Evolutionary conservation across 2,113 vertebrate genomes (phyloP).

Genomic region (Taurulus bubalis): DNA sequence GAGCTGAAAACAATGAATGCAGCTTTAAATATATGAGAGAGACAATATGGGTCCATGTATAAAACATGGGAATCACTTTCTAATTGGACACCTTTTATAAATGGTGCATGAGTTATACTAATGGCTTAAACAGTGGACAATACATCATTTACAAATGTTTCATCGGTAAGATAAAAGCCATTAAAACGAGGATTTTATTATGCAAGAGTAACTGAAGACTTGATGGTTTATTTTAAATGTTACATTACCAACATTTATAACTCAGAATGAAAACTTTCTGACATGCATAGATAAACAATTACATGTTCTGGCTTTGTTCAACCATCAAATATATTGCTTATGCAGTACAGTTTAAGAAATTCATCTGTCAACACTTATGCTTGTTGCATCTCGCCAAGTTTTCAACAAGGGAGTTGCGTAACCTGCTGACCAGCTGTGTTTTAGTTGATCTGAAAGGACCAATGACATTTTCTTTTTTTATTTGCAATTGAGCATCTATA

Average conservation of each 20-base stretch:
- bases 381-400: conserved; percentile 51
- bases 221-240: neutral
- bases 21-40: too few species aligned
- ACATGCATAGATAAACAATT: conserved; percentile 41
- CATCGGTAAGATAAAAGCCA: neutral
- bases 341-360: conserved; percentile 16
- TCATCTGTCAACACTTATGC: conserved; percentile 38
- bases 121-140: neutral
- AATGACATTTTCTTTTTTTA: neutral
- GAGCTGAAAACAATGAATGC: neutral
- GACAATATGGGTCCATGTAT: neutral
- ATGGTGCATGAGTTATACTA: neutral
- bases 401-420: conserved; percentile 45
- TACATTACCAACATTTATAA: conserved; percentile 30
- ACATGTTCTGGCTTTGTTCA: conserved; percentile 31
- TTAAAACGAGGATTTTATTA: neutral
- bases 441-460: neutral
- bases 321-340: conserved; percentile 40
- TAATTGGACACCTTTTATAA: neutral
- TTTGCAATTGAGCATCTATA: too few species aligned
- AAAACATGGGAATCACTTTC: neutral
- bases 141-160: neutral
- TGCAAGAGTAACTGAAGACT: neutral
- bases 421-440: conserved; percentile 59
- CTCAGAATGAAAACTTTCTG: too few species aligned